Base-by-base conservation (phyloP, 2,797 vertebrate species). In the Hippopotamyrus pictus region DNA sequence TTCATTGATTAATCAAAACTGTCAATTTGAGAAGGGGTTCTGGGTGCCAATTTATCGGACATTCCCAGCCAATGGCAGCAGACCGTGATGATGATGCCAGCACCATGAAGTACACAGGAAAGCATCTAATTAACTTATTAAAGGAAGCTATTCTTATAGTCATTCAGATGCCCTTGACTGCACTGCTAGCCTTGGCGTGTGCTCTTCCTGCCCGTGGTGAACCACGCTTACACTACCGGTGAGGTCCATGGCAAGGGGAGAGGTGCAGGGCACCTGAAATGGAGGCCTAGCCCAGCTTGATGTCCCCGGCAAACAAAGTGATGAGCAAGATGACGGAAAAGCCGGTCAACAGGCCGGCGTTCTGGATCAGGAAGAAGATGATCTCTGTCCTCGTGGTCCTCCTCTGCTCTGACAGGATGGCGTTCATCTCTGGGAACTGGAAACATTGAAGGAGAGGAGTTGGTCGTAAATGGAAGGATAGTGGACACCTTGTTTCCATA, bases 391-490 rank as follows among this genome's bases (percentile, higher is more conserved):
- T 92, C 0, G 41, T 94, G 0, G 89, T 93, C 2, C 5, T n/a
- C 0, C 8, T 59, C 50, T 96, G 93, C 57, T 93, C 94, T 17
- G 7, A 91, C 12, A 93, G 91, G 17, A 97, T 95, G 89, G 7
- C 93, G 89, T 96, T 95, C 96, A 97, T 96, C 93, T 97, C 96
- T 69, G 96, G 96, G 88, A 96, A 96, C 96, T 97, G 94, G 90
- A 92, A 91, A 33, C 12, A 86, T 53, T 22, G 73, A 44, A 79
- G 73, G 29, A 37, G 69, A 41, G 69, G 33, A 41, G 33, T 76
- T 41, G 69, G 33, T 37, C 14, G 0, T 41, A 76, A 41, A 33
- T 17, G 12, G 73, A 79, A 79, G 12, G 37, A 44, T 79, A 37
- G 37, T 44, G 6, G 1, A 8, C 73, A 79, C 33, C 12, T 41